A percentile compares a stretch with the other conserved stretches of the same genome.
Conservation (phyloP, 2,888 invertebrate species). For the Oeneis ivallda region DNA sequence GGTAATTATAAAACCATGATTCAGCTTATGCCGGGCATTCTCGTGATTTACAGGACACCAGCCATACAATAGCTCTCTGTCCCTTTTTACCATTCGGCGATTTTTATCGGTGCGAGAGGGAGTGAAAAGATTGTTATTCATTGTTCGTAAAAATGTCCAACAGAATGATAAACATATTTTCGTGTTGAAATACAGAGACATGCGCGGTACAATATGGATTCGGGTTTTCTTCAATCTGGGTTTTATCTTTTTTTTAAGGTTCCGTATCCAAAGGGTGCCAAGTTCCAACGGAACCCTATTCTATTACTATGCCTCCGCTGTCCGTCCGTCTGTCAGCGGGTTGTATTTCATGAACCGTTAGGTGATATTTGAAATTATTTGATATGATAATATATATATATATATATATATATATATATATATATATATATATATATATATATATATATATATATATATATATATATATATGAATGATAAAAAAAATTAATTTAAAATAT, state of each 20-base stretch:
- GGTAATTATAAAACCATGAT: constrained; percentile 68
- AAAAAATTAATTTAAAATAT: too few species aligned
- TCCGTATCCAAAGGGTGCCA: too few species aligned
- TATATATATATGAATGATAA: too few species aligned
- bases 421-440: too few species aligned
- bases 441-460: too few species aligned
- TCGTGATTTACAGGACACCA: constrained; percentile 57
- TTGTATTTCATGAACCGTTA: too few species aligned
- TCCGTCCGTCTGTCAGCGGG: too few species aligned
- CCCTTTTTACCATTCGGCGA: constrained; percentile 52
- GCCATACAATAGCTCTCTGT: constrained; percentile 58
- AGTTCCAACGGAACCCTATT: too few species aligned
- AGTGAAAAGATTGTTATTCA: constrained; percentile 56
- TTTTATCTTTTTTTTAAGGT: background rate
- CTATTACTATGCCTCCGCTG: too few species aligned
- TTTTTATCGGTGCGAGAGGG: constrained; percentile 51
- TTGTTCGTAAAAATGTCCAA: constrained; percentile 80
- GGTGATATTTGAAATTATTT: too few species aligned
- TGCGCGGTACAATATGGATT: constrained; percentile 48
- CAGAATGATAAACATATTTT: constrained; percentile 79
- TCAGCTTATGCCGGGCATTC: constrained; percentile 70
- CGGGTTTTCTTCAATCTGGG: constrained; percentile 24
- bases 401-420: too few species aligned
- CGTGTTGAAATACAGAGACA: constrained; percentile 71
- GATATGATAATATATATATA: too few species aligned